Evolutionary conservation across 1,140 invertebrate genomes (phyloP).

Genomic region (Aphaenogaster rudis): DNA sequence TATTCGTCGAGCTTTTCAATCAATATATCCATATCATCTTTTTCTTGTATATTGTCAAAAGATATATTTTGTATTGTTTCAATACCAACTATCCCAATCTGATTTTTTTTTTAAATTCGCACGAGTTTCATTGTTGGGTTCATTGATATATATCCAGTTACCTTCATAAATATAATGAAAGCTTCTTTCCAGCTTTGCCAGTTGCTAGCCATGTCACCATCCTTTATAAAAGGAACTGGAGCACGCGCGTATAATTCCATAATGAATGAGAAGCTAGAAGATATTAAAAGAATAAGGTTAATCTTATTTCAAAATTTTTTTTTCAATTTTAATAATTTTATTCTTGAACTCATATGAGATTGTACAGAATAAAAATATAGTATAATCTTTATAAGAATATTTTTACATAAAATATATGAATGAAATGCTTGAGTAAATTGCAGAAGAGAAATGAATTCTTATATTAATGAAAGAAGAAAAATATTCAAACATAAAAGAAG

Average conservation of each 20-base stretch:
- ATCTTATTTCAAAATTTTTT: slow-evolving; percentile 8
- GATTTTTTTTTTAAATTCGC: slow-evolving; percentile 60
- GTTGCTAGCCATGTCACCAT: slow-evolving; percentile 58
- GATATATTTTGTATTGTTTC: slow-evolving; percentile 55
- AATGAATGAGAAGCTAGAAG: not conserved
- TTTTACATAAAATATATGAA: not conserved
- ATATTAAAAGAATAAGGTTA: not conserved
- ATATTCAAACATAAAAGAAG: not conserved
- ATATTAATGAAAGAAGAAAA: not conserved
- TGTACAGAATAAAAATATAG: not conserved
- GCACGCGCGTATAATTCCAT: slow-evolving; percentile 63
- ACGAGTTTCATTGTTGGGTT: slow-evolving; percentile 46
- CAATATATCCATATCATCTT: slow-evolving; percentile 61
- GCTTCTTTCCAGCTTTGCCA: slow-evolving; percentile 73
- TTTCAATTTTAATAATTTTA: not conserved
- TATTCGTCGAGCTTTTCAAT: slow-evolving; percentile 66
- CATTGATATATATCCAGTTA: slow-evolving; percentile 37
- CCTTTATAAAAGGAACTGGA: slow-evolving; percentile 51
- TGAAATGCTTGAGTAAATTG: not conserved
- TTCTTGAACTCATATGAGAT: not conserved
- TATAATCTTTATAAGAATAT: not conserved
- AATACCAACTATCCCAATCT: slow-evolving; percentile 69
- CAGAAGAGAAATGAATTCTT: not conserved
- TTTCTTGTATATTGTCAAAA: slow-evolving; percentile 38
- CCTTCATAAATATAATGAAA: slow-evolving; percentile 69